Evolutionary conservation across 2,113 vertebrate species (phyloP), one percentile per base, ranked within the genome.

Genomic region (Limanda limanda): DNA sequence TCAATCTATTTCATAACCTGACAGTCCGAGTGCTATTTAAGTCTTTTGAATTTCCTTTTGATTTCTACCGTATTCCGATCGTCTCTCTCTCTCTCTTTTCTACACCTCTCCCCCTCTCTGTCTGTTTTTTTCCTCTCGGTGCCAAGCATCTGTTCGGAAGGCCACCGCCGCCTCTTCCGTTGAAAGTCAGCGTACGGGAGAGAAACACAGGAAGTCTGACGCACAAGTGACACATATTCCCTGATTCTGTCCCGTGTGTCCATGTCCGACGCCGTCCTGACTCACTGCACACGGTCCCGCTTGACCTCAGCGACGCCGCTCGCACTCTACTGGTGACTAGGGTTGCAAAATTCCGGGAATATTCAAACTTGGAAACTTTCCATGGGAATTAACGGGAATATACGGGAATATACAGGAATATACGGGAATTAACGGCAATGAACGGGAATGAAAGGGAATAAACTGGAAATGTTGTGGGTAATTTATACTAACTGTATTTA

Each of bases 181-280:
- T 86, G 59, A 20, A 66, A 60, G 45, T 64, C 60, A 45, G 4
- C 55, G 5, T 52, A 61, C 60, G 27, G 5, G 23, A 74, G 74
- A 90, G 86, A 92, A 88, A 90, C 72, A 84, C 83, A 88, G 90
- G 91, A 92, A 92, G 74, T 81, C 24, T 80, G 80, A 86, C 65
- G 74, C 78, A 85, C 78, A 74, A 78, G 57, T 71, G 76, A 84
- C 86, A 1, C 68, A 8, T n/a, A 12, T 48, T 31, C 31, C 31
- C 31, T 31, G 31, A 31, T 31, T 74, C 77, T 0, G 23, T 5
- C 47, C 70, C 6, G 47, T 27, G n/a, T 40, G 65, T 69, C 64
- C 54, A 12, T 5, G 37, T 84, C 64, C 40, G 48, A 74, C 64
- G 67, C 78, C 58, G 66, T 71, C 45, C 68, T 7, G 67, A 84